Evolutionary conservation across 2,888 invertebrate species (phyloP), one percentile per base, ranked within the genome.

Genomic region (Pollenia amentaria): DNA sequence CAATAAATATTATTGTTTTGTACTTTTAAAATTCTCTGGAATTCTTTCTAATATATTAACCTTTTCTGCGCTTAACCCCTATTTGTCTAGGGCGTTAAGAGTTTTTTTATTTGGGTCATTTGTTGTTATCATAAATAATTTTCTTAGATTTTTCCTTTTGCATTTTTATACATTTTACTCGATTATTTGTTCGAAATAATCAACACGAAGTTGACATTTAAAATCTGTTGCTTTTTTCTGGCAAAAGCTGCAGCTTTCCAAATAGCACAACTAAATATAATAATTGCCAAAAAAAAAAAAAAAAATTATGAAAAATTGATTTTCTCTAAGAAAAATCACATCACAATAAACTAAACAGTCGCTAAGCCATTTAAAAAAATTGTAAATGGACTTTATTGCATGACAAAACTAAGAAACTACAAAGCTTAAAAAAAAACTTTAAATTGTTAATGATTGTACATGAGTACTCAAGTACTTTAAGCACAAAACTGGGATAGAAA

Each of bases 161-260:
- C 14, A 21, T 53, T 64, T 44, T 16, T 14, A 2, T 11, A 57
- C 2, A 29, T 60, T 46, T 73, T 48, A 16, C 12, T 12, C 21
- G 16, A 53, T 9, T n/a, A 16, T 18, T 42, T 81, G 3, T 48
- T 10, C 6, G 65, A 21, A 18, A 60, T 69, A 67, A 69, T 81
- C 86, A 87, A 85, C 88, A 88, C 88, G 88, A 88, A 85, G 83
- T 88, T 88, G 88, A 88, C 88, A 88, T 88, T 88, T 88, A 62
- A 84, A 85, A 69, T 69, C 64, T 65, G 12, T 77, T 57, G 3
- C 38, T 64, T 48, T 60, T 55, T 64, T 21, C 7, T 57, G n/a
- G 21, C 44, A 62, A 73, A 40, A 73, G 53, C 51, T 69, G 57
- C 67, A 53, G 70, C 73, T 84, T 84, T 79, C 73, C 73, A 29